Percentiles rank a stretch among this genome's conserved stretches.
phyloP scores from a whole-genome alignment of 2,113 vertebrate genomes.

The Ailurus styani region DNA sequence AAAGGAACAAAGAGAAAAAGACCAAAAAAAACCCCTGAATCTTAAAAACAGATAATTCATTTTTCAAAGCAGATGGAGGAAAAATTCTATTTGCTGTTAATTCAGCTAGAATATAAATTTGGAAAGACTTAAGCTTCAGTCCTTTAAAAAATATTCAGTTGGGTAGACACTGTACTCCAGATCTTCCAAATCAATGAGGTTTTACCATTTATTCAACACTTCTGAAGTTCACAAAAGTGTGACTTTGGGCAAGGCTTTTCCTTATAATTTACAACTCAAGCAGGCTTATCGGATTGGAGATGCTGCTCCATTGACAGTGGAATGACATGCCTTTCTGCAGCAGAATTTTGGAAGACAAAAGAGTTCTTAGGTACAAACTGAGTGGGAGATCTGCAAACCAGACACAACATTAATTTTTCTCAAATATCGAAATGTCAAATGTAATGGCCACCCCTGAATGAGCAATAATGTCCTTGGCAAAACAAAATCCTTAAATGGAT shows the following conservation, averaged over 20 bases:
- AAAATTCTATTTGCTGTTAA: neutral
- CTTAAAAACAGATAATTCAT: neutral
- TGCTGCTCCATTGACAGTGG: neutral
- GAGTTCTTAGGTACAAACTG: neutral
- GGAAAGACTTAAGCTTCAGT: neutral
- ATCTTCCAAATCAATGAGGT: neutral
- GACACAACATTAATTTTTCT: conserved; percentile 55
- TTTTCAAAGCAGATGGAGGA: neutral
- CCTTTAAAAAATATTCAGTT: neutral
- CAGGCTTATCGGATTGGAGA: neutral
- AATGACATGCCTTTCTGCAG: neutral
- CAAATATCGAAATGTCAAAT: conserved; percentile 63
- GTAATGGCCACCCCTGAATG: conserved; percentile 30
- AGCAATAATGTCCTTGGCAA: conserved; percentile 41
- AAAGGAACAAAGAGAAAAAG: neutral
- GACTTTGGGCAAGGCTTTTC: neutral
- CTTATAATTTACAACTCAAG: neutral
- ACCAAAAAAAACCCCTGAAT: neutral
- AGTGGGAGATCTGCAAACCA: conserved; percentile 34
- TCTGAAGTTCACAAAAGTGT: neutral
- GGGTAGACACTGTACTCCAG: neutral
- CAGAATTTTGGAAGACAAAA: conserved; percentile 32
- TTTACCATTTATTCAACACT: neutral
- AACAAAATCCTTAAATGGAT: conserved; percentile 48
- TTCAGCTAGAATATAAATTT: neutral